phyloP scores from a whole-genome alignment of 2,113 vertebrate genomes.

The Solea senegalensis region DNA sequence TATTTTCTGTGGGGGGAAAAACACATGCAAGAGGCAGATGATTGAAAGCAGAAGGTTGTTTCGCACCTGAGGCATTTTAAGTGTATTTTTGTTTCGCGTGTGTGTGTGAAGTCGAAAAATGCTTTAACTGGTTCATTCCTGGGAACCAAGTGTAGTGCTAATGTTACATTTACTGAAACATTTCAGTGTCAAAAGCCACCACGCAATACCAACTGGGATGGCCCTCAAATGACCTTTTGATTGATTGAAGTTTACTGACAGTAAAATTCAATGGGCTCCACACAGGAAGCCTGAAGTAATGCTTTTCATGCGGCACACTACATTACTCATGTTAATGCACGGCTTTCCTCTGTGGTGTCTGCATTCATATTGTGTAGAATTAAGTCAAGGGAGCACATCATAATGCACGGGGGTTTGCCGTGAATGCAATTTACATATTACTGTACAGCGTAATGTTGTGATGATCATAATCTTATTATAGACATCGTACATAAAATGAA shows the following conservation, averaged over 20 bases:
- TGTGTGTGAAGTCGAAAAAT: background rate
- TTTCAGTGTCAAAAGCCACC: constrained; percentile 14
- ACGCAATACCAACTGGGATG: constrained; percentile 11
- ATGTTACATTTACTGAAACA: constrained; percentile 10
- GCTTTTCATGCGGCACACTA: constrained; percentile 17
- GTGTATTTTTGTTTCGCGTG: background rate
- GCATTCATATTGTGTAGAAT: background rate
- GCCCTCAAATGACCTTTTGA: constrained; percentile 46
- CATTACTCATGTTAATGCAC: constrained; percentile 34
- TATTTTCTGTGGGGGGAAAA: constrained; percentile 37
- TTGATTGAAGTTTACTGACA: constrained; percentile 63
- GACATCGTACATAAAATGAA: constrained; percentile 8
- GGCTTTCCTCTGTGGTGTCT: constrained; percentile 7
- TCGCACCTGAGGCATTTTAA: constrained; percentile 8
- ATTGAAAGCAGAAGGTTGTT: constrained; percentile 24
- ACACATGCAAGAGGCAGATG: constrained; percentile 4
- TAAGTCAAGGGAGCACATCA: background rate
- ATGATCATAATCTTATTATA: constrained; percentile 1
- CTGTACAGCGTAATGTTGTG: background rate
- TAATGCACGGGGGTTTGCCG: background rate
- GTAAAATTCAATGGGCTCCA: constrained; percentile 40
- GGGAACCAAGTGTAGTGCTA: constrained; percentile 2
- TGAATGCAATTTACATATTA: background rate
- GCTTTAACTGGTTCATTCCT: background rate
- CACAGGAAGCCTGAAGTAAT: constrained; percentile 51